Evolutionary conservation across 2,888 invertebrate species (phyloP).

Genomic region (Tricholauxania praeusta): DNA sequence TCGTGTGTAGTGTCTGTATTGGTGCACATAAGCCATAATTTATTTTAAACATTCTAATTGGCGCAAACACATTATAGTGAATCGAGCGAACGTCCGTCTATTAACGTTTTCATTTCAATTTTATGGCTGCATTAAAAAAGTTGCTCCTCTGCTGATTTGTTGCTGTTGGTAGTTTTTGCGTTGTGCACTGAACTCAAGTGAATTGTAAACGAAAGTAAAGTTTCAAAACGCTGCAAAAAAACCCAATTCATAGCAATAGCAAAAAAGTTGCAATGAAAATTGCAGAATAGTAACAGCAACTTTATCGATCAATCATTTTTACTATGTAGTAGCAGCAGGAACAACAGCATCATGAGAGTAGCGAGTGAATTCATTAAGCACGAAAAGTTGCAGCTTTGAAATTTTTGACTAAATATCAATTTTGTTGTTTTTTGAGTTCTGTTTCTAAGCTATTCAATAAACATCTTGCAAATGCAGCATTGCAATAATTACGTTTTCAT

Average conservation of each 20-base stretch:
- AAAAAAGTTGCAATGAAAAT: background rate
- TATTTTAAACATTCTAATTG: slow-evolving; percentile 22
- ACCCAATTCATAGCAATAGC: slow-evolving; percentile 20
- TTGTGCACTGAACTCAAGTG: background rate
- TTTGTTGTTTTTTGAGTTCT: background rate
- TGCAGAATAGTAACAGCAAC: background rate
- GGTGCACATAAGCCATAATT: background rate
- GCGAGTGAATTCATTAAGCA: too few relatives aligned
- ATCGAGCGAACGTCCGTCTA: too few relatives aligned
- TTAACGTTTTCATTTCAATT: slow-evolving; percentile 4
- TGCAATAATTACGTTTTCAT: too few relatives aligned
- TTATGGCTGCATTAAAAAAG: slow-evolving; percentile 12
- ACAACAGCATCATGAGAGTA: too few relatives aligned
- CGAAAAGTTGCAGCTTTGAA: too few relatives aligned
- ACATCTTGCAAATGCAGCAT: too few relatives aligned
- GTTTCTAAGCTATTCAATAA: too few relatives aligned
- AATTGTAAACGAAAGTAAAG: too few relatives aligned
- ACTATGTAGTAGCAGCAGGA: too few relatives aligned
- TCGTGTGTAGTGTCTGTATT: background rate
- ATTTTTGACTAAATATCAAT: background rate
- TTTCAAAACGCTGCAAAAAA: background rate
- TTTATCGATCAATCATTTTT: slow-evolving; percentile 28
- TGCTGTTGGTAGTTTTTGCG: background rate
- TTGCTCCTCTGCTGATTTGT: slow-evolving; percentile 18
- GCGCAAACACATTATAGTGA: slow-evolving; percentile 5